Base-by-base conservation (phyloP, 1,140 invertebrate genomes). In the Asbolus verrucosus region DNA sequence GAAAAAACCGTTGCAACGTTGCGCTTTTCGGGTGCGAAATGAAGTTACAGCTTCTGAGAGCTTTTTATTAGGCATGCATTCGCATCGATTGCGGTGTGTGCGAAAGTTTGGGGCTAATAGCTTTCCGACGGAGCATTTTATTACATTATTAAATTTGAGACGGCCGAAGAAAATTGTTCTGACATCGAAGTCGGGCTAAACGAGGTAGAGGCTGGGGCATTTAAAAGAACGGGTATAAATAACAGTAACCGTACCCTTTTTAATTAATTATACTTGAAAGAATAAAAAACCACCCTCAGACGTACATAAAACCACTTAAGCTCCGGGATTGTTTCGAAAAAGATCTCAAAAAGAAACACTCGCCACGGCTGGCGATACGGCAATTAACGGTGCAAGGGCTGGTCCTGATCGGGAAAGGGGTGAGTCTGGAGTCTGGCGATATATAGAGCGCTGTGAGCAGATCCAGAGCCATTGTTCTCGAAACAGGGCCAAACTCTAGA, bases 371-470 rank as follows among this genome's bases (percentile, higher is more conserved):
- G 24, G 39, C 61, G 33, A 63, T 63, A 14, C 39, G 39, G 31
- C 61, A 63, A 63, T 63, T 63, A 63, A 63, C 61, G 21, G 18
- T 33, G 30, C 13, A n/a, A 18, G 14, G 61, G 16, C 19, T 63
- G 16, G 4, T 62, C 36, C 14, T 15, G 18, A 46, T n/a, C n/a
- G 41, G 41, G 41, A 2, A 38, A 38, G 33, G 33, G 6, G 33
- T 38, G 6, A 46, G 21, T 46, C 18, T 18, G 18, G 39, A 71
- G 65, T 43, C 36, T 41, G 39, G 67, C 68, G 41, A 73, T 70
- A 70, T 71, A 73, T 73, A 68, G 69, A 73, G 61, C 62, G 71
- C 67, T 73, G 69, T 73, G 68, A 70, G 69, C 60, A 71, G 65
- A 69, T 72, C 62, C 66, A 54, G 13, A 27, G 65, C 67, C 65